Evolutionary conservation across 2,888 invertebrate species (phyloP).

Genomic region (Eucriotettix oculatus): DNA sequence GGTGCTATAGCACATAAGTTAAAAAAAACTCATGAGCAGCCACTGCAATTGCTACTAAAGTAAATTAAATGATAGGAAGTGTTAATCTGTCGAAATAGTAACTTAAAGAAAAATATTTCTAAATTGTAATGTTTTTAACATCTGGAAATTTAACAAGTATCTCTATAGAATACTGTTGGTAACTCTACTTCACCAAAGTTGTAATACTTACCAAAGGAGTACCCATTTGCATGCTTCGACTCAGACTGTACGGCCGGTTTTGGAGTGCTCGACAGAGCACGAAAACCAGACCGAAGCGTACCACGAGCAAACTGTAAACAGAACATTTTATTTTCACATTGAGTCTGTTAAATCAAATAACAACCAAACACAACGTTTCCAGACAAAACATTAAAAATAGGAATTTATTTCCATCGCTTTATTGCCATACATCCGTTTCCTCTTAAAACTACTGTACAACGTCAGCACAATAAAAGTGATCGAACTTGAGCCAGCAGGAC

Average conservation of each 20-base stretch:
- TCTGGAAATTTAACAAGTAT: neutral
- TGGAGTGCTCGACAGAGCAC: constrained; percentile 7
- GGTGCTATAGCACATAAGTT: too few species aligned
- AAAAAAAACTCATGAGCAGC: neutral
- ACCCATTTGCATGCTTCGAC: constrained; percentile 3
- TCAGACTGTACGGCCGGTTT: constrained; percentile 3
- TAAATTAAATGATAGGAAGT: too few species aligned
- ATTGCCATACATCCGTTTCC: too few species aligned
- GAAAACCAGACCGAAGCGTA: constrained; percentile 3
- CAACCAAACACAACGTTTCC: too few species aligned
- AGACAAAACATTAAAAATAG: too few species aligned
- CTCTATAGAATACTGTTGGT: neutral
- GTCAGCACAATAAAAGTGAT: too few species aligned
- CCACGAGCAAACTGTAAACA: constrained; percentile 4
- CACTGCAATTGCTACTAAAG: neutral
- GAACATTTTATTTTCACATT: neutral
- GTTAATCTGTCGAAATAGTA: too few species aligned
- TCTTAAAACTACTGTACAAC: too few species aligned
- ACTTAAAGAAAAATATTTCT: neutral
- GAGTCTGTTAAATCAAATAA: neutral
- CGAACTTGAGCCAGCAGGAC: too few species aligned
- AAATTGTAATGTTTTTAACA: neutral
- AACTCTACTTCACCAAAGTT: too few species aligned
- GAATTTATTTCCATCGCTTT: too few species aligned
- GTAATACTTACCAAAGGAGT: constrained; percentile 8